Base-by-base conservation (phyloP, 2,113 vertebrate genomes). In the Xenus cinereus region DNA sequence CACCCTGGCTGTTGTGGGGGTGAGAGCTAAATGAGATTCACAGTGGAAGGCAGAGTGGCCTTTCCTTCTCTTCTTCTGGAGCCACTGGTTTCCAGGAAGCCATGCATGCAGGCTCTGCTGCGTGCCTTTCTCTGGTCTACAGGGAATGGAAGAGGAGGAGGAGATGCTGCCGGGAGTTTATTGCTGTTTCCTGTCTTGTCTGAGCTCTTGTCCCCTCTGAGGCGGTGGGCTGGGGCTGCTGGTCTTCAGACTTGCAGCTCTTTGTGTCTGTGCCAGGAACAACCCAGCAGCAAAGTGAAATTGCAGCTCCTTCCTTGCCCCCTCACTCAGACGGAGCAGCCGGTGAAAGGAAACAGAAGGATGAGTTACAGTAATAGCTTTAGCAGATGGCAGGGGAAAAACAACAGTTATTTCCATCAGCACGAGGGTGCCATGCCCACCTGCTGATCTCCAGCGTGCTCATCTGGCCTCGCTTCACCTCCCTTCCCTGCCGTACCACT, bases 141-240 rank as follows among this genome's bases (percentile, higher is more conserved):
- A 1, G 94, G 91, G 94, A 82, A 18, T 9, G 15, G 78, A 81
- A 46, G 45, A 92, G 88, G 46, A 87, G 88, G 39, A 63, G 69
- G 69, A 95, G 90, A 74, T 84, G 85, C 76, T 96, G 77, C 75
- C 0, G 1, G 28, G 60, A 46, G 46, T 88, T 95, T 68, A 28
- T 64, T 84, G 75, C 91, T 71, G 66, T 96, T 97, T 97, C 96
- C 94, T 95, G 90, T 87, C 93, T 68, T 87, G 95, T 96, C 97
- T 97, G 95, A 91, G 89, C 81, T 82, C 87, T 72, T 81, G 59
- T 87, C 72, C 92, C 92, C 81, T 91, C 90, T 27, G 84, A 93
- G 87, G 50, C 74, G 69, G 21, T 57, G 84, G 46, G 74, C 81
- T 8, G 24, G 39, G 81, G 41, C 94, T 93, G 76, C 73, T 68